These are phyloP conservation scores for Cyprinodon diabolis DNA, from an alignment of 2,797 vertebrate species.

Conservation along the genomic window DNA sequence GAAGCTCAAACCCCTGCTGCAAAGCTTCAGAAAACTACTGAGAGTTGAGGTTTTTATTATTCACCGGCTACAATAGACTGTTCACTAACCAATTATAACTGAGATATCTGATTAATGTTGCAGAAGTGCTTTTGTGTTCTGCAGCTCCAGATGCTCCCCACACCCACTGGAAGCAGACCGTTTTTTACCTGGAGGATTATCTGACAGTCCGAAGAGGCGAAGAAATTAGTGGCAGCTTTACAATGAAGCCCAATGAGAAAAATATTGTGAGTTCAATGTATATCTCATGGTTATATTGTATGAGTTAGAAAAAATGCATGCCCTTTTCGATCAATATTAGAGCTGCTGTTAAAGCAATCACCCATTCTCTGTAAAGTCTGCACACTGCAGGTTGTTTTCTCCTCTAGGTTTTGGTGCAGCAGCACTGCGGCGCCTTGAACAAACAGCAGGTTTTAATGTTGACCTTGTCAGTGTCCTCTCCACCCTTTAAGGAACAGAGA, in stretches of 20 bases:
- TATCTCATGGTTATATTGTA: background rate
- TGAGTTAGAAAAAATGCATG: background rate
- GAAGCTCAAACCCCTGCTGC: too few relatives aligned
- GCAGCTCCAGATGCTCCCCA: slow-evolving; percentile 94
- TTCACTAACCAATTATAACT: background rate
- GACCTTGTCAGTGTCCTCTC: slow-evolving; percentile 52
- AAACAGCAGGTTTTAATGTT: slow-evolving; percentile 53
- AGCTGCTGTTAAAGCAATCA: background rate
- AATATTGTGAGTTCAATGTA: slow-evolving; percentile 84
- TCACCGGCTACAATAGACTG: background rate
- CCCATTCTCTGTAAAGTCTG: slow-evolving; percentile 14
- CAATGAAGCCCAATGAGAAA: slow-evolving; percentile 97
- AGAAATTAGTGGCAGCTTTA: slow-evolving; percentile 91
- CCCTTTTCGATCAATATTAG: background rate
- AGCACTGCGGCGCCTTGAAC: slow-evolving; percentile 31
- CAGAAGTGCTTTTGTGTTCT: slow-evolving; percentile 23
- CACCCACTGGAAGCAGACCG: slow-evolving; percentile 99
- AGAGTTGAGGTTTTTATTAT: too few relatives aligned
- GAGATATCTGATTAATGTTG: background rate
- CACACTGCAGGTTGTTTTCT: slow-evolving; percentile 19
- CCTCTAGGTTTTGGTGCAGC: slow-evolving; percentile 14
- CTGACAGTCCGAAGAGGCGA: slow-evolving; percentile 95
- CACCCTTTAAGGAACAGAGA: slow-evolving; percentile 19
- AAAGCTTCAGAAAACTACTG: too few relatives aligned
- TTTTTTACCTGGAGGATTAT: slow-evolving; percentile 98